Conservation (phyloP, 2,113 vertebrate genomes). For the Apus apus region DNA sequence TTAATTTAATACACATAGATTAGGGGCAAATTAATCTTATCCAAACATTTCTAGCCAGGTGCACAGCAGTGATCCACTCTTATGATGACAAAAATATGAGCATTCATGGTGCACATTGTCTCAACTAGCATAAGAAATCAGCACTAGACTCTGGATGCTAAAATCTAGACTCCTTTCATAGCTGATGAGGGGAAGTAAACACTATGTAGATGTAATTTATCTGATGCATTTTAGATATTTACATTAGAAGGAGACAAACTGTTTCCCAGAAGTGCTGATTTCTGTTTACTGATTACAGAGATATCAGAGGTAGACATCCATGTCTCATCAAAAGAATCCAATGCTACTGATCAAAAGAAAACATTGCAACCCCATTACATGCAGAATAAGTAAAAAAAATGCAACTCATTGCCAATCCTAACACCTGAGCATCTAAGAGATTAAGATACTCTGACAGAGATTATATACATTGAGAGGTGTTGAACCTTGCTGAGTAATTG, state of each 20-base stretch:
- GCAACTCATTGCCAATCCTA: neutral
- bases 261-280: neutral
- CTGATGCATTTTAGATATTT: neutral
- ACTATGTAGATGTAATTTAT: neutral
- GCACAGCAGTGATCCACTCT: neutral
- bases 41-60: neutral
- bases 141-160: neutral
- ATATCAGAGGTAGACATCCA: neutral
- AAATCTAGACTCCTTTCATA: neutral
- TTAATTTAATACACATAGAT: neutral
- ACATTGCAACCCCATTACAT: neutral
- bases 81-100: neutral
- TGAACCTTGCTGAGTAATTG: neutral
- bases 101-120: fast-evolving
- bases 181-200: neutral
- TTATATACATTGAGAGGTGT: neutral
- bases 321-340: neutral
- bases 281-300: neutral
- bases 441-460: neutral
- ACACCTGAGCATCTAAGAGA: neutral
- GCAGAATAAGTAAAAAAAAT: neutral
- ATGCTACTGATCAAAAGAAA: neutral
- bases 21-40: neutral
- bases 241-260: neutral
- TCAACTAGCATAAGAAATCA: neutral